Evolutionary conservation across 2,113 vertebrate species (phyloP).

Genomic region (Periophthalmodon schlosseri): DNA sequence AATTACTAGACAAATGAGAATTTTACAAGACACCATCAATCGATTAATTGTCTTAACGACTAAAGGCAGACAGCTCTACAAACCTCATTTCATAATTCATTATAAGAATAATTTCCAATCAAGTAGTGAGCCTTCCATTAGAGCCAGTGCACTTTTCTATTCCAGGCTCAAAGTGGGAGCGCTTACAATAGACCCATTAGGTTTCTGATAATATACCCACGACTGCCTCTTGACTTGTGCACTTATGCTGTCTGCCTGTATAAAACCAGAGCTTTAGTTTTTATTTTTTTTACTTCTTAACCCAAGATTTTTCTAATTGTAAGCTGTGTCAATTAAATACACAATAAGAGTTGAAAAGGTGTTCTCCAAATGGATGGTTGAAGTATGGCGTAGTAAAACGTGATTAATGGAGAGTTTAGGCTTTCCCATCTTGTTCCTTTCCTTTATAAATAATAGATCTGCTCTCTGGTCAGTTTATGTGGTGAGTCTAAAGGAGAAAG

Average conservation of each 20-base stretch:
- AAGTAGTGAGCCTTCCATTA: constrained; percentile 10
- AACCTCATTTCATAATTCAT: neutral
- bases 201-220: constrained; percentile 16
- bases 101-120: constrained; percentile 5
- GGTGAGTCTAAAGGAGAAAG: constrained; percentile 15
- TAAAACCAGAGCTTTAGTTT: neutral
- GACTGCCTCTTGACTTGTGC: neutral
- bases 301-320: neutral
- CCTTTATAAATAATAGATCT: constrained; percentile 42
- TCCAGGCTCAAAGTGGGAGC: neutral
- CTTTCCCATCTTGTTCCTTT: neutral
- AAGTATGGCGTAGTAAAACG: constrained; percentile 18
- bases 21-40: no score
- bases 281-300: neutral
- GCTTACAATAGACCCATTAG: constrained; percentile 36
- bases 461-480: constrained; percentile 7
- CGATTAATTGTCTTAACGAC: no score
- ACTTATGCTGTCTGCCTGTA: neutral
- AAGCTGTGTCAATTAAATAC: neutral
- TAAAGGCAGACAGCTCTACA: neutral
- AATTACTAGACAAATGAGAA: no score
- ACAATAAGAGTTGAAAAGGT: neutral
- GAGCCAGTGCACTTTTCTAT: constrained; percentile 5
- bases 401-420: constrained; percentile 10
- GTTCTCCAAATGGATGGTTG: neutral